phyloP scores from a whole-genome alignment of 2,113 vertebrate genomes.

The Dendropsophus ebraccatus region DNA sequence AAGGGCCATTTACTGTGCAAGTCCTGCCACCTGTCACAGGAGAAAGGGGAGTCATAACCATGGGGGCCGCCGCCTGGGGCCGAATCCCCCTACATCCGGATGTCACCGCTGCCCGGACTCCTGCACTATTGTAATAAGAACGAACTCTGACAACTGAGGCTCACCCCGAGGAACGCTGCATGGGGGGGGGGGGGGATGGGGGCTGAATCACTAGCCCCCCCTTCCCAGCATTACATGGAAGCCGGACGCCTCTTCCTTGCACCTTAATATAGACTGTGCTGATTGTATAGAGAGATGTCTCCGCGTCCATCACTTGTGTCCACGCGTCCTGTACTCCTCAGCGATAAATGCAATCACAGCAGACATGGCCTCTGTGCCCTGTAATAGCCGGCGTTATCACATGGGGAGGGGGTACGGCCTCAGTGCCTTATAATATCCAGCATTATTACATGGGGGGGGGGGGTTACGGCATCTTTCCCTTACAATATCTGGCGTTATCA shows the following conservation, averaged over 20 bases:
- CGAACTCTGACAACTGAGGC: not conserved
- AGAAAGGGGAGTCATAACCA: constrained; percentile 63
- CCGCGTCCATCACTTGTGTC: not conserved
- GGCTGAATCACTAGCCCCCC: not conserved
- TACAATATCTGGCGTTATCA: no score
- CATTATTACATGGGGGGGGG: not conserved
- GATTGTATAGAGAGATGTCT: not conserved
- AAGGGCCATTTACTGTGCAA: constrained; percentile 85
- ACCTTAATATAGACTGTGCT: constrained; percentile 27
- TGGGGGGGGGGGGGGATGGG: not conserved
- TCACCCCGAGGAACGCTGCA: no score
- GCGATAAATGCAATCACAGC: not conserved
- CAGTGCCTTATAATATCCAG: no score
- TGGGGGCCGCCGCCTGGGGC: not conserved
- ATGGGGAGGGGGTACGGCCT: not conserved
- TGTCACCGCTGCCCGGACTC: not conserved
- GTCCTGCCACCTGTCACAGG: constrained; percentile 75
- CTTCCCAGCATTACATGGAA: not conserved
- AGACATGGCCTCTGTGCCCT: not conserved
- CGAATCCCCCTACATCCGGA: not conserved
- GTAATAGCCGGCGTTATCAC: not conserved
- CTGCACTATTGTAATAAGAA: not conserved
- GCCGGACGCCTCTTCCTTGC: not conserved
- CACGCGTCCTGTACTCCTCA: not conserved
- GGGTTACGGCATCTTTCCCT: no score